Percentiles rank a stretch among this genome's conserved stretches.
Conservation (phyloP, 2,888 invertebrate genomes). For the Callyntrura sp. region DNA sequence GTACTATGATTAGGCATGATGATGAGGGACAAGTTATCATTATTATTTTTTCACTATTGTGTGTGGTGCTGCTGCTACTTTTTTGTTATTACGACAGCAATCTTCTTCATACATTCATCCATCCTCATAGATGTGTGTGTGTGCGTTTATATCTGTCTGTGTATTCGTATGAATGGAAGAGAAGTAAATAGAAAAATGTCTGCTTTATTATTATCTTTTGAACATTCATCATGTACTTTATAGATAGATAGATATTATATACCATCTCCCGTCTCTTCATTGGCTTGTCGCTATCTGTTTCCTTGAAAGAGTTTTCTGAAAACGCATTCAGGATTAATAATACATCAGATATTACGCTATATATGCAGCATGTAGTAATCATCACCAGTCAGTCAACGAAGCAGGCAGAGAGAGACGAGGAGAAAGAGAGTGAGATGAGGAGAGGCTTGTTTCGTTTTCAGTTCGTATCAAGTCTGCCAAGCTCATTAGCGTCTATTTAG, state of each 20-base stretch:
- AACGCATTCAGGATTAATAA: slow-evolving; percentile 68
- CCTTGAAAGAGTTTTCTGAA: slow-evolving; percentile 32
- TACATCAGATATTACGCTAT: slow-evolving; percentile 74
- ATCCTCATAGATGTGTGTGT: background rate
- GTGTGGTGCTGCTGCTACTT: slow-evolving; percentile 13
- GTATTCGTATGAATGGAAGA: slow-evolving; percentile 14
- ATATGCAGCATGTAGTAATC: slow-evolving; percentile 75
- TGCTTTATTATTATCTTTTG: slow-evolving; percentile 20
- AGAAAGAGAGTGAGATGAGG: slow-evolving; percentile 34
- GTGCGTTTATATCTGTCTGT: background rate
- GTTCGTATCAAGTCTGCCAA: slow-evolving; percentile 78
- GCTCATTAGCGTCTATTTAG: slow-evolving; percentile 84
- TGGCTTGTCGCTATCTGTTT: slow-evolving; percentile 30
- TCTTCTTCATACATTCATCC: slow-evolving; percentile 28
- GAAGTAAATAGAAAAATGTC: background rate
- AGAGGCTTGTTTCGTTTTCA: slow-evolving; percentile 69
- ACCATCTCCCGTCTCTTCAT: slow-evolving; percentile 14
- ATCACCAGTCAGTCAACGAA: slow-evolving; percentile 71
- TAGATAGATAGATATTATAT: too few species aligned
- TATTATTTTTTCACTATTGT: slow-evolving; percentile 56
- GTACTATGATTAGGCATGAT: slow-evolving; percentile 38
- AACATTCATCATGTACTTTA: slow-evolving; percentile 37
- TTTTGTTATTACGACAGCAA: slow-evolving; percentile 28
- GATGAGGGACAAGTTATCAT: slow-evolving; percentile 60
- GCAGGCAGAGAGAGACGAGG: slow-evolving; percentile 37